Evolutionary conservation across 2,113 vertebrate species (phyloP).

Genomic region (Onychostoma macrolepis): DNA sequence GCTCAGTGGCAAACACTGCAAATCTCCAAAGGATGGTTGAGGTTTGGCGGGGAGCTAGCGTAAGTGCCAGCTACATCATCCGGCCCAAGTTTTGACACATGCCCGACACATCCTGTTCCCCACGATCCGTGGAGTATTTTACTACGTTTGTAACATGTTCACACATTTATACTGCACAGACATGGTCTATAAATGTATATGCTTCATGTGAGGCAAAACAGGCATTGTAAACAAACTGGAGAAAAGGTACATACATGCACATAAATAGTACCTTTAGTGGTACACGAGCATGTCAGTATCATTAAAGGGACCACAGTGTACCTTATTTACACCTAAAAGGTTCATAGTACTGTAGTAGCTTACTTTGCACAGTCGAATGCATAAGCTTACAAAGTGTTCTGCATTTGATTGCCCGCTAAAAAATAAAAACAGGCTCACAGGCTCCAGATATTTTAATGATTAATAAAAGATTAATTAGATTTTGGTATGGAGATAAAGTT

Average conservation of each 20-base stretch:
- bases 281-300: neutral
- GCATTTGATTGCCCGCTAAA: neutral
- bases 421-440: too few relatives aligned
- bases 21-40: constrained; percentile 20
- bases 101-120: constrained; percentile 32
- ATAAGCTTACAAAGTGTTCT: neutral
- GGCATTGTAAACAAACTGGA: constrained; percentile 7
- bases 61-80: constrained; percentile 29
- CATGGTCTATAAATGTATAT: constrained; percentile 1
- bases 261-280: neutral
- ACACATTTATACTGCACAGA: constrained; percentile 30
- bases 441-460: too few relatives aligned
- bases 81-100: constrained; percentile 9
- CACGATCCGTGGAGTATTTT: neutral
- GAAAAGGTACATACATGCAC: neutral
- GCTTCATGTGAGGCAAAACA: constrained; percentile 2
- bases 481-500: too few relatives aligned
- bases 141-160: constrained; percentile 21
- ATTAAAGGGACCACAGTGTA: neutral
- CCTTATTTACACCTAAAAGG: neutral
- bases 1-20: constrained; percentile 60
- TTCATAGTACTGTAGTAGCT: neutral
- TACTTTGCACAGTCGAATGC: neutral
- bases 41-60: constrained; percentile 9
- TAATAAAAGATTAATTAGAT: too few relatives aligned